phyloP scores from a whole-genome alignment of 2,797 vertebrate species.

The Thunnus albacares region DNA sequence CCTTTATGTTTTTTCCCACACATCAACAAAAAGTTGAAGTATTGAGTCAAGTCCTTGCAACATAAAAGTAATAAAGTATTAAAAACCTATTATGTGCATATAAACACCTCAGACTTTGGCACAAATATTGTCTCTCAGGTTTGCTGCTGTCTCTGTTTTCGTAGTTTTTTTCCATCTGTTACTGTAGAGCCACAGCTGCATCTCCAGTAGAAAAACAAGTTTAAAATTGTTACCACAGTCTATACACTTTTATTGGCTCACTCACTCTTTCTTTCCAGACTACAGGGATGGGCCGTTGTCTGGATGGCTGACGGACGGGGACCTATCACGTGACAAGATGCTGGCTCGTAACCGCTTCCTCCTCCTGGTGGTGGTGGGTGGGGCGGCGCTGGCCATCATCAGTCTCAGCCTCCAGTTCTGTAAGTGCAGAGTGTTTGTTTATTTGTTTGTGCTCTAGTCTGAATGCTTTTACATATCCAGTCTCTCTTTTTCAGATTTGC shows the following conservation, averaged over 20 bases:
- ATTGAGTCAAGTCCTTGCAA: background rate
- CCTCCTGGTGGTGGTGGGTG: slow-evolving; percentile 79
- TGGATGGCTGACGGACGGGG: slow-evolving; percentile 75
- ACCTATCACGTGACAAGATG: slow-evolving; percentile 76
- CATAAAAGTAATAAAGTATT: background rate
- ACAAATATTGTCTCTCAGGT: background rate
- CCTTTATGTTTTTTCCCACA: background rate
- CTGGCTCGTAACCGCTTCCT: slow-evolving; percentile 84
- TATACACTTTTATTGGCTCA: no score
- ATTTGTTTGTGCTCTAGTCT: background rate
- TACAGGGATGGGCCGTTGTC: slow-evolving; percentile 49
- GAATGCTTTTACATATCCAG: background rate
- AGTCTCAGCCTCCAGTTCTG: slow-evolving; percentile 84
- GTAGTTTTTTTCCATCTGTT: background rate
- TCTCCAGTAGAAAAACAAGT: background rate
- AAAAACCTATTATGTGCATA: background rate
- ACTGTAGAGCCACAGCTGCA: background rate
- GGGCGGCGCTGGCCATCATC: slow-evolving; percentile 78
- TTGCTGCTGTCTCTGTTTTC: no score
- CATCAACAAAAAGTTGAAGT: background rate
- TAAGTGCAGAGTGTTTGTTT: slow-evolving; percentile 60
- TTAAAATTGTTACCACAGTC: background rate
- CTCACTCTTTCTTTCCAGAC: slow-evolving; percentile 41
- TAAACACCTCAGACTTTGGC: no score
- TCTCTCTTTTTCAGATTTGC: background rate